These are phyloP conservation scores for Lypha dubia DNA, from an alignment of 2,888 invertebrate genomes.

Conservation along the genomic window DNA sequence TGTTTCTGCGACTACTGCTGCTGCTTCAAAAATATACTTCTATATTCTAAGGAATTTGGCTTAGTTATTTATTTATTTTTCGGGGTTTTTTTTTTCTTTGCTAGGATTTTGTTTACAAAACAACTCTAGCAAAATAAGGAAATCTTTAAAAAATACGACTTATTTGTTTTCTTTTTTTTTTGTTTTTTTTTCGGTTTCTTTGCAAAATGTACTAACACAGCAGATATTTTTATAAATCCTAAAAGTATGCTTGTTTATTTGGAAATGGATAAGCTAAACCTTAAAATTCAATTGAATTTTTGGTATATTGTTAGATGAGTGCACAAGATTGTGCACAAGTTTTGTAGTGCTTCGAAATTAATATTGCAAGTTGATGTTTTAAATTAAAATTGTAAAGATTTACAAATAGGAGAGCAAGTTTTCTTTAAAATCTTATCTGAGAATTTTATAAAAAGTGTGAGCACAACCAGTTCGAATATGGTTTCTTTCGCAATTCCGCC, in stretches of 20 bases:
- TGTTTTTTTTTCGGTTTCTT: background rate
- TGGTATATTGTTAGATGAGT: background rate
- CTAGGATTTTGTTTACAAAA: background rate
- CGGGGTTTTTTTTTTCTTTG: background rate
- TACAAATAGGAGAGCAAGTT: too few species aligned
- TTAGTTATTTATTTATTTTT: conserved; percentile 38
- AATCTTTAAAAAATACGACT: conserved; percentile 20
- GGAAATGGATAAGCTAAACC: conserved; percentile 10
- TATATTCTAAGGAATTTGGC: conserved; percentile 32
- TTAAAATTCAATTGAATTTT: background rate
- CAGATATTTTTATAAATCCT: conserved; percentile 40
- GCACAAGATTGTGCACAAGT: background rate
- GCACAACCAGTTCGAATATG: too few species aligned
- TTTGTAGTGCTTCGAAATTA: background rate
- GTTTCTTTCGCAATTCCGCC: too few species aligned
- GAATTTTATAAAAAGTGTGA: too few species aligned
- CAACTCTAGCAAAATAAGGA: conserved; percentile 27
- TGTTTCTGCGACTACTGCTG: conserved; percentile 14
- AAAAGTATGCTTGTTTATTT: conserved; percentile 36
- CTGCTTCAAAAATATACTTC: conserved; percentile 22
- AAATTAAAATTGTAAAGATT: background rate
- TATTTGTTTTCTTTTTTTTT: conserved; percentile 12
- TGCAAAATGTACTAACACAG: background rate
- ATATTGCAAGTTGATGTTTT: too few species aligned
- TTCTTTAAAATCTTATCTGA: too few species aligned